Conservation (phyloP, 2,113 vertebrate species). For the Illadopsis cleaveri region DNA sequence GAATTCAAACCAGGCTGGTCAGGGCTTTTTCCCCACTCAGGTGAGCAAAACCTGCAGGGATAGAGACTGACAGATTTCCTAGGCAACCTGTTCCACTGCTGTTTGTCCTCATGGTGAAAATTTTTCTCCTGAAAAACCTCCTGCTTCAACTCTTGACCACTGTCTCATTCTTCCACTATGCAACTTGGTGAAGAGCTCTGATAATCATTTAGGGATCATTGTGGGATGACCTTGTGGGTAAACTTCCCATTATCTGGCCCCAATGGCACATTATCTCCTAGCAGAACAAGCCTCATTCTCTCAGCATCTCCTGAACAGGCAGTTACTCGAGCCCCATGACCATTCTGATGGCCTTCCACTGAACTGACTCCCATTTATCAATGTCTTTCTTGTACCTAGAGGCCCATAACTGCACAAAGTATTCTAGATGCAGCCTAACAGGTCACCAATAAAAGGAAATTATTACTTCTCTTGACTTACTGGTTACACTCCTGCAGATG, state of each 20-base stretch:
- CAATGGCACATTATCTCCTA: background rate
- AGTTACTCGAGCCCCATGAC: background rate
- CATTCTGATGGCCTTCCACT: background rate
- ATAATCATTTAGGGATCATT: background rate
- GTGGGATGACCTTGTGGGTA: background rate
- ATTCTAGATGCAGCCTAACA: background rate
- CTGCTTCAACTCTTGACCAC: background rate
- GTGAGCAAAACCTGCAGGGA: background rate
- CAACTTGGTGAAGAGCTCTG: background rate
- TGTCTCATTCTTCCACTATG: background rate
- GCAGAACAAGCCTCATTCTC: background rate
- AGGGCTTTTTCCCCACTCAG: background rate
- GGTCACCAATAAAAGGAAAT: background rate
- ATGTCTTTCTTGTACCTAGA: background rate
- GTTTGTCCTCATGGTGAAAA: background rate
- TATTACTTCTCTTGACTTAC: background rate
- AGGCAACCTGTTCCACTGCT: background rate
- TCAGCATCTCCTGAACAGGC: background rate
- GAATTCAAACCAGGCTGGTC: background rate
- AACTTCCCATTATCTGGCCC: background rate
- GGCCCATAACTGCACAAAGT: background rate
- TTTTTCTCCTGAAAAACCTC: background rate
- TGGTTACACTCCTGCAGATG: background rate
- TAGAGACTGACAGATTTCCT: background rate
- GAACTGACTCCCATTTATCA: background rate